Percentiles rank a stretch among this genome's conserved stretches.
These are phyloP conservation scores for Trochalopteron elliotii DNA, from an alignment of 2,113 vertebrate species.

Conservation along the genomic window DNA sequence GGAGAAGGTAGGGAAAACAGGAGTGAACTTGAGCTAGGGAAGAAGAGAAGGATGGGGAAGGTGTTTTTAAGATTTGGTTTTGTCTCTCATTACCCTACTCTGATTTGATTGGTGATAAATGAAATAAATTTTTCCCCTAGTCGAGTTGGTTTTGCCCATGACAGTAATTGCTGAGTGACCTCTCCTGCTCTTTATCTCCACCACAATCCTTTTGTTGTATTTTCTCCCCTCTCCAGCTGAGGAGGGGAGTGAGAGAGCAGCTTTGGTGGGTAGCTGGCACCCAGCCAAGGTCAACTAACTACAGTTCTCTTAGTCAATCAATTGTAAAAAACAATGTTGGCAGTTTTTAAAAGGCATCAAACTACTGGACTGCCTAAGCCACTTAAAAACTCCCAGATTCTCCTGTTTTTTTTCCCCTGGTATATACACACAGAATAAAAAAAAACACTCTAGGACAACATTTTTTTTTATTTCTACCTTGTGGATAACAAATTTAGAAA, in stretches of 20 bases:
- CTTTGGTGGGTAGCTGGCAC: background rate
- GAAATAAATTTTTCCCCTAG: background rate
- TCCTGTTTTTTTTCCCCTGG: accelerated
- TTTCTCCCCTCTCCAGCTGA: background rate
- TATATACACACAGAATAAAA: background rate
- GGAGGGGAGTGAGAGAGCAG: background rate
- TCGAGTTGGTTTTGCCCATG: background rate
- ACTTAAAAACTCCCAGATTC: background rate
- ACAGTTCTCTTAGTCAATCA: background rate
- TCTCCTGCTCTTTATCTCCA: background rate
- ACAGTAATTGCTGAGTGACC: background rate
- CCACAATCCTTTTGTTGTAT: background rate
- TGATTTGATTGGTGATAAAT: background rate
- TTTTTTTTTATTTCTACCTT: background rate
- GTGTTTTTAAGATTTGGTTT: background rate
- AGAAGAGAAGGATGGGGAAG: background rate
- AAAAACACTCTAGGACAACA: background rate
- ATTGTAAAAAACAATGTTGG: background rate
- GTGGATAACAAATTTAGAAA: background rate
- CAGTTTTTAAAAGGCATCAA: background rate
- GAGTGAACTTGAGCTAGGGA: background rate
- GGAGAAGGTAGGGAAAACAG: accelerated
- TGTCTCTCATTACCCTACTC: background rate
- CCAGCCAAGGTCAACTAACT: background rate
- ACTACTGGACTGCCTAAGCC: background rate